Percentiles rank a stretch among this genome's conserved stretches.
Evolutionary conservation across 2,113 vertebrate species (phyloP).

Genomic region (Pollimyrus isidori): DNA sequence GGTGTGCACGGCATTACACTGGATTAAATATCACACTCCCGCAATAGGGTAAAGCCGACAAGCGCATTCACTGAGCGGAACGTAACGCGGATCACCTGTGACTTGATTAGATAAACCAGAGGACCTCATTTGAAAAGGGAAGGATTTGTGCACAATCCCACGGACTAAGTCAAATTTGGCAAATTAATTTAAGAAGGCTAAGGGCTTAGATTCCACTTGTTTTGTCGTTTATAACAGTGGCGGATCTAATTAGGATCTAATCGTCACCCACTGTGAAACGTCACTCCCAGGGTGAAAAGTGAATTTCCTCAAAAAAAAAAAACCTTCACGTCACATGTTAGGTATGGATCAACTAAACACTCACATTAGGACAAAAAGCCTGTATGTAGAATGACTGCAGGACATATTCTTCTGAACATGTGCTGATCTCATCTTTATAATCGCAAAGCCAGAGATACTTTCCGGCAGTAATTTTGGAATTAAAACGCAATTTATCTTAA

Average conservation of each 20-base stretch:
- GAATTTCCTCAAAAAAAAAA: not conserved
- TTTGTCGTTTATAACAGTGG: constrained; percentile 19
- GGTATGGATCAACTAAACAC: not conserved
- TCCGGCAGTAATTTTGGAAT: not conserved
- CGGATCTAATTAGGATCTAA: constrained; percentile 17
- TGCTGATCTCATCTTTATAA: not conserved
- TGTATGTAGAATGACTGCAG: not conserved
- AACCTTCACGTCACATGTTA: not conserved
- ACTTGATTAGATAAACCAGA: constrained; percentile 15
- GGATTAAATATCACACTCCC: not conserved
- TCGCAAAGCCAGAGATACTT: not conserved
- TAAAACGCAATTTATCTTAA: not conserved
- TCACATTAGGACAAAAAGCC: not conserved
- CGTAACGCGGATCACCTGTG: constrained; percentile 16
- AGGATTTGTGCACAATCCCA: constrained; percentile 26
- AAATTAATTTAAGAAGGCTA: not conserved
- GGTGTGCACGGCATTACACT: not conserved
- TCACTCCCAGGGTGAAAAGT: not conserved
- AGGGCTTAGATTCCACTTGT: constrained; percentile 17
- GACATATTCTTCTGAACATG: not conserved
- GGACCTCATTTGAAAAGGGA: constrained; percentile 9
- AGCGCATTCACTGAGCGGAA: not conserved
- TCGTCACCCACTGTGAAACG: not conserved
- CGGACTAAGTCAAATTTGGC: constrained; percentile 19
- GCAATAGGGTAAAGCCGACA: not conserved